A percentile compares a stretch with the other conserved stretches of the same genome.
phyloP scores from a whole-genome alignment of 2,888 invertebrate species.

The Panzeria rudis region DNA sequence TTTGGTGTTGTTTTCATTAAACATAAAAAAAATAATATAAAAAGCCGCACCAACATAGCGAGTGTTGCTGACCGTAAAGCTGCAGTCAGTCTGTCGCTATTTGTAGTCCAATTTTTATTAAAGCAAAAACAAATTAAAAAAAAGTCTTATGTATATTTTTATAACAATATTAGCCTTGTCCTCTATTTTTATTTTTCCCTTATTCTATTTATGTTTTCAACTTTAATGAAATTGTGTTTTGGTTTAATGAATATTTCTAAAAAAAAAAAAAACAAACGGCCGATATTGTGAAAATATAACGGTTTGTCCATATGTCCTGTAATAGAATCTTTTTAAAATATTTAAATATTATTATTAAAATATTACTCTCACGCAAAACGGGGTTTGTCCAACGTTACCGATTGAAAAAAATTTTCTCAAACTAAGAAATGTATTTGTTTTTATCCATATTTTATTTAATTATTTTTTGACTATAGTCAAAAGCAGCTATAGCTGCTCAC shows the following conservation, averaged over 20 bases:
- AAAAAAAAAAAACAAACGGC: not conserved
- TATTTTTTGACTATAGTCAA: too few species aligned
- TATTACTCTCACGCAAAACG: too few species aligned
- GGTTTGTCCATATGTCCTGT: slow-evolving; percentile 56
- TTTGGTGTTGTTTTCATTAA: slow-evolving; percentile 43
- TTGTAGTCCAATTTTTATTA: slow-evolving; percentile 18
- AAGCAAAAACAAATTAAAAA: not conserved
- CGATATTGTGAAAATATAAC: slow-evolving; percentile 25
- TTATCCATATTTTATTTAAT: too few species aligned
- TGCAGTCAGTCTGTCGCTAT: slow-evolving; percentile 54
- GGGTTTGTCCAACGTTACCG: too few species aligned
- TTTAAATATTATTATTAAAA: too few species aligned
- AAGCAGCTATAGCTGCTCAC: too few species aligned
- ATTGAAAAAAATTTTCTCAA: too few species aligned
- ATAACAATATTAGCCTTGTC: slow-evolving; percentile 64
- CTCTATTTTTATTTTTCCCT: slow-evolving; percentile 51
- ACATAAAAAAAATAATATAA: slow-evolving; percentile 18
- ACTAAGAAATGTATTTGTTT: too few species aligned
- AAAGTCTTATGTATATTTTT: not conserved
- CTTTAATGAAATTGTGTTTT: slow-evolving; percentile 43
- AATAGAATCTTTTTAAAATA: too few species aligned
- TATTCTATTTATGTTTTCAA: not conserved
- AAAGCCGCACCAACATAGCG: not conserved
- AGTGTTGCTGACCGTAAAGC: slow-evolving; percentile 37
- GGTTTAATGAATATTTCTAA: slow-evolving; percentile 6